Evolutionary conservation across 2,888 invertebrate species (phyloP), one percentile per base, ranked within the genome.

Genomic region (Empis stercorea): DNA sequence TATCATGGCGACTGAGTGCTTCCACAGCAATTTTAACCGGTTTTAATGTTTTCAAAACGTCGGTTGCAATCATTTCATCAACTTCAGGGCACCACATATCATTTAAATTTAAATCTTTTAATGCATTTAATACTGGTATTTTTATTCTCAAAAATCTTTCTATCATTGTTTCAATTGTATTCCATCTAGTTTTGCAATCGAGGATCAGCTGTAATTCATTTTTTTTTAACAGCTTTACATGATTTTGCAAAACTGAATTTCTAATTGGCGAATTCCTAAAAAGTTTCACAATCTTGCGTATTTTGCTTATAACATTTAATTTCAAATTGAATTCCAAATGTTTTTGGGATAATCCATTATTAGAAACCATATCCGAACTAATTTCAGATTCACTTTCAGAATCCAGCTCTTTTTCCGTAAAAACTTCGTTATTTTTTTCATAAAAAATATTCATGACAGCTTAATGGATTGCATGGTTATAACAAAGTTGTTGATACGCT

Each of bases 401-500:
- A 16, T 16, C 9, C 17, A 37, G 10, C 10, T 15, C 10, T 16
- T 37, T 37, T 37, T 37, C n/a, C 36, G n/a, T n/a, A n/a, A n/a
- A n/a, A n/a, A n/a, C n/a, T n/a, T n/a, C n/a, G n/a, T n/a, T n/a
- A n/a, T n/a, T n/a, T n/a, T 37, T 37, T 16, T 10, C 11, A 37
- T 37, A 37, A 37, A 15, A 37, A 37, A 37, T 9, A 10, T 44
- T 14, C 38, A 20, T 15, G 5, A 44, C 30, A 4, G 39, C 39
- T 40, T 39, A 27, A 45, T 45, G 45, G n/a, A 45, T 30, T 5
- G 45, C 45, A 32, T 45, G 45, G 17, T 45, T 45, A 14, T 45
- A 45, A n/a, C 39, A 45, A 20, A 45, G 32, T 32, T 45, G 39
- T 45, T 32, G 39, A 16, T 32, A 32, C 9, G 39, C 20, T 20